Evolutionary conservation across 2,113 vertebrate genomes (phyloP).

Genomic region (human (Homo sapiens)): GRCh38 chr4:155103001-155103500

Average conservation of each 20-base stretch:
- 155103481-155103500: not conserved
- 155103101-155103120: not conserved
- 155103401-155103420: not conserved
- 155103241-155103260: not conserved
- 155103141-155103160: not conserved
- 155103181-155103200: not conserved
- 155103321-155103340: not conserved
- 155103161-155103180: not conserved
- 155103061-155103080: not conserved
- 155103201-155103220: not conserved
- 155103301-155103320: not conserved
- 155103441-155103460: not conserved
- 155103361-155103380: fast-evolving
- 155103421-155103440: not conserved
- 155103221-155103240: not conserved
- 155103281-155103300: not conserved
- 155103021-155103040: not conserved
- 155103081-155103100: not conserved
- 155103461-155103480: not conserved
- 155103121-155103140: not conserved
- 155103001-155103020: not conserved
- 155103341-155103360: not conserved
- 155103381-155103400: not conserved
- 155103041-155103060: constrained; percentile 27
- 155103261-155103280: not conserved